Evolutionary conservation across 2,888 invertebrate species (phyloP), one percentile per base, ranked within the genome.

Genomic region (Apodemia zela): DNA sequence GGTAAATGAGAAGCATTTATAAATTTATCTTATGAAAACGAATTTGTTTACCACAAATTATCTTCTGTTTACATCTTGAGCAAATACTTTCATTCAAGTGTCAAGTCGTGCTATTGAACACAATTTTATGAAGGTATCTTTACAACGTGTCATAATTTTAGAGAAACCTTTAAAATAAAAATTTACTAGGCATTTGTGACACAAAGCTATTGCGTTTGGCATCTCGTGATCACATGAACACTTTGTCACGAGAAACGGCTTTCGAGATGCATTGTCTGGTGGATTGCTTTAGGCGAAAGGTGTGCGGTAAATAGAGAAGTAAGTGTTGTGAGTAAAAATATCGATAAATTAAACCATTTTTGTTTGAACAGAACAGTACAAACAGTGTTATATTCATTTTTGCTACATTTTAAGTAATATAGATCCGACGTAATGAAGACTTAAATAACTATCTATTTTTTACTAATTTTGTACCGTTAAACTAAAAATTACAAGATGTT

Each of bases 211-310:
- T 42, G 15, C 42, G 42, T 42, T 42, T 15, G 15, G n/a, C 42
- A 17, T 47, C 47, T 47, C n/a, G 17, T 47, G 47, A 13, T 38
- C 38, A 29, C 29, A 45, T 45, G 45, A 3, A 45, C 45, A 42
- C 42, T 42, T n/a, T 47, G 47, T 47, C 47, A 47, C 47, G 47
- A 47, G 47, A 47, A 42, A 60, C 13, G 7, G n/a, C 42, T 21
- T 45, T 60, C 10, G 35, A 11, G 8, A 13, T 60, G 21, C 45
- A 45, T 38, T 47, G 21, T 35, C 21, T 47, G 47, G 3, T 45
- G 45, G n/a, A 18, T 47, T 47, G 47, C 47, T 17, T 47, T 17
- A 47, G 47, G 47, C 47, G 17, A 47, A 17, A 47, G 7, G n/a
- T n/a, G 47, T 47, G 47, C 15, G 4, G 42, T 42, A 17, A 17